These are phyloP conservation scores for Athalia cordata DNA, from an alignment of 2,888 invertebrate genomes.

Conservation along the genomic window DNA sequence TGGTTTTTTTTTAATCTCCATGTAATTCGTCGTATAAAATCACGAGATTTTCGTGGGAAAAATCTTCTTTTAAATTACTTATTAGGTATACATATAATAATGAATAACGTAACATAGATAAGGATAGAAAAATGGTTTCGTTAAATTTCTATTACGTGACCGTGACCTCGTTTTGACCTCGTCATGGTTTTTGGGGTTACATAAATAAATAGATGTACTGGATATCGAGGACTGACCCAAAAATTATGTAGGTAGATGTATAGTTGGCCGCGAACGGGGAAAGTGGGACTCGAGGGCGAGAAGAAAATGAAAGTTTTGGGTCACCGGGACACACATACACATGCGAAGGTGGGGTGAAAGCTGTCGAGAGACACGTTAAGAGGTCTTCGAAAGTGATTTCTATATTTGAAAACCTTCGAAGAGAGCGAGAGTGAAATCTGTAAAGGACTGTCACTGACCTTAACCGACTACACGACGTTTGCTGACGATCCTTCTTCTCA, in stretches of 20 bases:
- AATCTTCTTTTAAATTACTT: too few relatives aligned
- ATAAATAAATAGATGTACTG: conserved; percentile 43
- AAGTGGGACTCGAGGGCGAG: conserved; percentile 55
- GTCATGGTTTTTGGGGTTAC: not conserved
- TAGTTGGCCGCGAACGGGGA: conserved; percentile 47
- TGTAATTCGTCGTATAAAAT: not conserved
- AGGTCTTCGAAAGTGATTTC: conserved; percentile 54
- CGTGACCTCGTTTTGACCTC: conserved; percentile 8
- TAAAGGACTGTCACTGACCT: conserved; percentile 47
- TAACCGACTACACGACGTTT: conserved; percentile 12
- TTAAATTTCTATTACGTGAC: conserved; percentile 1
- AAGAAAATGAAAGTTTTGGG: conserved; percentile 52
- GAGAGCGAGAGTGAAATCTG: conserved; percentile 53
- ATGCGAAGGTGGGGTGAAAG: conserved; percentile 39
- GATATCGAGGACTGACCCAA: conserved; percentile 38
- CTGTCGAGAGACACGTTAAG: conserved; percentile 31
- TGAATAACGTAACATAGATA: too few relatives aligned
- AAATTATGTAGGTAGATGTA: not conserved
- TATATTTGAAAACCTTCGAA: conserved; percentile 48
- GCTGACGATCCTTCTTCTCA: too few relatives aligned
- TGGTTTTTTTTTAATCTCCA: too few relatives aligned
- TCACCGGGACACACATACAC: conserved; percentile 53
- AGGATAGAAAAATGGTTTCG: not conserved
- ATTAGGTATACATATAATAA: too few relatives aligned
- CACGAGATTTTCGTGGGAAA: not conserved